Percentiles rank a stretch among this genome's conserved stretches.
Evolutionary conservation across 2,888 invertebrate genomes (phyloP).

Genomic region (Crocallis elinguaria): DNA sequence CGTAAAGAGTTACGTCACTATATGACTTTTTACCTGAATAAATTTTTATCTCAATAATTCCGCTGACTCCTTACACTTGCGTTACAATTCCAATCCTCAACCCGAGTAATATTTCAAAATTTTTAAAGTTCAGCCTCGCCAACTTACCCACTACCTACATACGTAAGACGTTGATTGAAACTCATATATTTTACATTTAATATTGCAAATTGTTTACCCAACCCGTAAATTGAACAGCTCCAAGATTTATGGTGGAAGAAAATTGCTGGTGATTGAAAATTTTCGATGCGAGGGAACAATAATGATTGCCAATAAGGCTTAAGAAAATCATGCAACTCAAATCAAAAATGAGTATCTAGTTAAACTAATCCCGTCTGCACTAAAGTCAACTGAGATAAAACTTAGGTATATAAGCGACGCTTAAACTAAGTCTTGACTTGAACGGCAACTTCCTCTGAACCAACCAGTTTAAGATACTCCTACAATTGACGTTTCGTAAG

Average conservation of each 20-base stretch:
- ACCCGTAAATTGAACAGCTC: constrained; percentile 44
- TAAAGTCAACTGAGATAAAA: too few species aligned
- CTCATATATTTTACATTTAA: constrained; percentile 64
- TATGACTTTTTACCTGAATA: too few species aligned
- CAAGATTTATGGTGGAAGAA: constrained; percentile 34
- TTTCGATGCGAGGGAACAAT: constrained; percentile 1
- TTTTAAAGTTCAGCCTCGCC: constrained; percentile 63
- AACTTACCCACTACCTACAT: constrained; percentile 14
- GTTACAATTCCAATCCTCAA: constrained; percentile 40
- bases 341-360: not conserved
- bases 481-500: too few species aligned
- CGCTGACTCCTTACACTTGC: constrained; percentile 31
- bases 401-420: too few species aligned
- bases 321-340: not conserved
- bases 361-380: too few species aligned
- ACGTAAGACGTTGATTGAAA: constrained; percentile 68
- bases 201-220: constrained; percentile 50
- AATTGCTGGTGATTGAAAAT: constrained; percentile 11
- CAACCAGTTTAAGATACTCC: too few species aligned
- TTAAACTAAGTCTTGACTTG: too few species aligned
- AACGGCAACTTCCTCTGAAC: too few species aligned
- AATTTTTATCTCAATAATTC: not conserved
- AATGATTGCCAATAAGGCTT: constrained; percentile 4
- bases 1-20: too few species aligned
- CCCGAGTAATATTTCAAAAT: constrained; percentile 69